phyloP scores from a whole-genome alignment of 2,888 invertebrate species.

The Leptopilina drosophilae region DNA sequence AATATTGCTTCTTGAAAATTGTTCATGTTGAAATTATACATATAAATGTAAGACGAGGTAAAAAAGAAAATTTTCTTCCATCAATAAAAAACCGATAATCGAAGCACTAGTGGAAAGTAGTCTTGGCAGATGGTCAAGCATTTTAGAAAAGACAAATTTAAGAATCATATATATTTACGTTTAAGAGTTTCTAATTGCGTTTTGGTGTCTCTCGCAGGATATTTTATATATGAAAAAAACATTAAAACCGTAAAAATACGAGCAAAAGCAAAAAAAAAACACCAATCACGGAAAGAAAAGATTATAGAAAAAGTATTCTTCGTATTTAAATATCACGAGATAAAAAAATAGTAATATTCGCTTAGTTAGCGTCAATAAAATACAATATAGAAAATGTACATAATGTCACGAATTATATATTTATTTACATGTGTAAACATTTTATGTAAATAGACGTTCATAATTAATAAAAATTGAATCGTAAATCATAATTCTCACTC shows the following conservation, averaged over 20 bases:
- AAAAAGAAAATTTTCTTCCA: conserved; percentile 32
- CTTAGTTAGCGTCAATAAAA: conserved; percentile 38
- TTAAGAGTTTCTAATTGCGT: conserved; percentile 51
- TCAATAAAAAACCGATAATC: conserved; percentile 51
- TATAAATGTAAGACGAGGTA: conserved; percentile 36
- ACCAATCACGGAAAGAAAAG: conserved; percentile 45
- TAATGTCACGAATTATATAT: conserved; percentile 69
- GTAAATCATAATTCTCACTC: conserved; percentile 39
- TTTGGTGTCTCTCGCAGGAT: conserved; percentile 20
- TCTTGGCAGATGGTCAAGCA: conserved; percentile 57
- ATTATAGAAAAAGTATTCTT: conserved; percentile 36
- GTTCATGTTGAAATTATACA: conserved; percentile 40
- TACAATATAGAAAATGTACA: conserved; percentile 67
- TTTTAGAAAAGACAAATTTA: conserved; percentile 45
- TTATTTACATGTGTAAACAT: conserved; percentile 65
- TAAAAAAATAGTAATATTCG: conserved; percentile 34
- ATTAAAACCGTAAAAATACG: conserved; percentile 1
- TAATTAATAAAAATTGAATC: conserved; percentile 68
- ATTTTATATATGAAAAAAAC: conserved; percentile 43
- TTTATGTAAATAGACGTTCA: conserved; percentile 74
- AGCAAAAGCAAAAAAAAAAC: conserved; percentile 40
- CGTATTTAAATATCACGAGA: conserved; percentile 47
- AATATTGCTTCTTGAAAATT: conserved; percentile 44
- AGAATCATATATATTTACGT: conserved; percentile 50
- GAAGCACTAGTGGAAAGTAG: conserved; percentile 46